Evolutionary conservation across 1,140 invertebrate species (phyloP), one percentile per base, ranked within the genome.

Genomic region (Periplaneta americana): DNA sequence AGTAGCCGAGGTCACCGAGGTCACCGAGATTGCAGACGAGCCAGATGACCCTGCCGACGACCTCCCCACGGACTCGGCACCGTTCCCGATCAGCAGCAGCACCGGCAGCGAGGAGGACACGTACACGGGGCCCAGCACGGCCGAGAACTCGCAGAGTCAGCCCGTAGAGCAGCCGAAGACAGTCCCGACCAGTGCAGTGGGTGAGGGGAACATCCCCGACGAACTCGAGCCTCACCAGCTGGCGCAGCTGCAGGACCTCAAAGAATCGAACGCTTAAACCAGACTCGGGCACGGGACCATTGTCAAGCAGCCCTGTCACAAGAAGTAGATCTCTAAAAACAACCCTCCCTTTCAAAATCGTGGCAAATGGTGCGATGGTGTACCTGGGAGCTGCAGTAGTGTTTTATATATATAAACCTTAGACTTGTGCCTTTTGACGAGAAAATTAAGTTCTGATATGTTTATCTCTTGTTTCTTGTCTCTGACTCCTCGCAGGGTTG

Each of bases 221-320:
- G 95, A 97, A 87, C 89, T 97, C 75, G 95, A 96, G 85, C 94
- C 95, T 3, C 94, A 95, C 85, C 95, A 96, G 87, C 89, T 96
- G 83, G 95, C 94, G 34, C 92, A 95, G 85, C 91, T 97, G 36
- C 95, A 96, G 86, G 93, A 95, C 86, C 90, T 96, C 28, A 96
- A 96, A 87, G 96, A 96, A 87, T 97, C 96, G 80, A 96, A 96
- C 87, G 96, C 96, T 89, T 97, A 94, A 84, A 10, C 74, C 57
- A 74, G 80, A 28, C 66, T 57, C n/a, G 8, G n/a, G 22, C 22
- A n/a, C 22, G 48, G 22, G 48, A 66, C 22, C 39, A 48, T 66
- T n/a, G 13, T n/a, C n/a, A 28, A 28, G 22, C 13, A n/a, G n/a
- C n/a, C n/a, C n/a, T n/a, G n/a, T n/a, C n/a, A 22, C 48, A 28